phyloP scores from a whole-genome alignment of 2,797 vertebrate species.

The Apogon hyalosoma region DNA sequence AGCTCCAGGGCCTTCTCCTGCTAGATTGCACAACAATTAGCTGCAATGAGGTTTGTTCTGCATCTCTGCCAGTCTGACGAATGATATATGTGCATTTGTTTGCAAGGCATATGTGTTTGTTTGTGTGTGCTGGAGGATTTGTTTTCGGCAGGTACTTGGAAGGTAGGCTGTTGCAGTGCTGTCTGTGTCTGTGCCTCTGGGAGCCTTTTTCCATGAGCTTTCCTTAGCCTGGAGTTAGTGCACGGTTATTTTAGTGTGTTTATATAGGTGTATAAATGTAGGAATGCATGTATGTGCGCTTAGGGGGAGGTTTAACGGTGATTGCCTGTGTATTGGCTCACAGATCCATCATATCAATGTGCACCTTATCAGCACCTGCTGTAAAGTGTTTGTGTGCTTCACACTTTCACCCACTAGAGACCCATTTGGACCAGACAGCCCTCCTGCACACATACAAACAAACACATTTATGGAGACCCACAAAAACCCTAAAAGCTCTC shows the following conservation, averaged over 20 bases:
- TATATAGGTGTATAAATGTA: slow-evolving; percentile 2
- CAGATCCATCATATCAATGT: slow-evolving; percentile 55
- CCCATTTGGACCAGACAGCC: slow-evolving; percentile 47
- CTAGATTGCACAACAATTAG: slow-evolving; percentile 67
- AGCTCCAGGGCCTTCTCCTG: slow-evolving; percentile 47
- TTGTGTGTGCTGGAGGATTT: slow-evolving; percentile 44
- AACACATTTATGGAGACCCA: slow-evolving; percentile 14
- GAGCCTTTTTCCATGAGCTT: slow-evolving; percentile 55
- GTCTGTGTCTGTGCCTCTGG: slow-evolving; percentile 62
- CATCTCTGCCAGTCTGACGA: slow-evolving; percentile 43
- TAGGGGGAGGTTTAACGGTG: slow-evolving; percentile 37
- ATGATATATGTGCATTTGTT: slow-evolving; percentile 54
- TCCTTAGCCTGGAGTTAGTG: slow-evolving; percentile 41
- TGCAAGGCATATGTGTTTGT: slow-evolving; percentile 58
- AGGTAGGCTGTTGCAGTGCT: slow-evolving; percentile 32
- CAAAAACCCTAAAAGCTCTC: slow-evolving; percentile 20
- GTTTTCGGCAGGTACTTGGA: slow-evolving; percentile 31
- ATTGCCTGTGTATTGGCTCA: slow-evolving; percentile 56
- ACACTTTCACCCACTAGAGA: slow-evolving; percentile 53
- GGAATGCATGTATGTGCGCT: slow-evolving; percentile 12
- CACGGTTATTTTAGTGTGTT: slow-evolving; percentile 19
- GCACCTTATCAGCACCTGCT: slow-evolving; percentile 60
- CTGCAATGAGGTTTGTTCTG: slow-evolving; percentile 36
- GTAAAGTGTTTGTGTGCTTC: slow-evolving; percentile 53
- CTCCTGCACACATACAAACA: slow-evolving; percentile 5